These are phyloP conservation scores for Sceloporus tristichus DNA, from an alignment of 2,113 vertebrate genomes.

Conservation along the genomic window DNA sequence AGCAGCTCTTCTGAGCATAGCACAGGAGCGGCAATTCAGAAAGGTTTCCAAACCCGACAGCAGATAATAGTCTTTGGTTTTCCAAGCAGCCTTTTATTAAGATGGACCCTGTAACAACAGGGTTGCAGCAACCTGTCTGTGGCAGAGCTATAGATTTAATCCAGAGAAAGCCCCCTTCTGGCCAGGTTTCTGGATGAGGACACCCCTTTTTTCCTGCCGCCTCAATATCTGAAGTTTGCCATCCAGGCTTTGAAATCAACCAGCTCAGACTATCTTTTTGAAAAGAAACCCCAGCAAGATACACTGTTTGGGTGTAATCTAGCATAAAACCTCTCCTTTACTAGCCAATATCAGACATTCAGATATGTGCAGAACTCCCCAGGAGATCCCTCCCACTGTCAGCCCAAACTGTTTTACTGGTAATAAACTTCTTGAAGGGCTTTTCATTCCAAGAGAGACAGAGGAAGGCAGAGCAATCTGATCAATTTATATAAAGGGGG, in stretches of 20 bases:
- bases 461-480: neutral
- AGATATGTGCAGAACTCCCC: neutral
- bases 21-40: slow-evolving; percentile 40
- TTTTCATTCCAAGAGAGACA: too few species aligned
- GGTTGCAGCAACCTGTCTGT: neutral
- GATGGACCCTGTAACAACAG: neutral
- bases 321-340: neutral
- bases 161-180: neutral
- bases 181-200: neutral
- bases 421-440: neutral
- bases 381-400: neutral
- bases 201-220: neutral
- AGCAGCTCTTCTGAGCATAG: slow-evolving; percentile 34
- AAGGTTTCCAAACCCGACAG: slow-evolving; percentile 32
- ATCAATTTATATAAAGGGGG: neutral
- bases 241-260: neutral
- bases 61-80: neutral
- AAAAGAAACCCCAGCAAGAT: neutral
- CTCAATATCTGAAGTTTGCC: neutral
- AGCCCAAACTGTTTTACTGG: neutral
- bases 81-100: rapidly evolving
- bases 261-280: neutral
- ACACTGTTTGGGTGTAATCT: neutral
- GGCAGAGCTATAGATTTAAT: neutral
- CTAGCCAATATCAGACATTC: neutral